Percentiles rank a stretch among this genome's conserved stretches.
These are phyloP conservation scores for Gymnothorax javanicus DNA, from an alignment of 2,797 vertebrate genomes.

Conservation along the genomic window DNA sequence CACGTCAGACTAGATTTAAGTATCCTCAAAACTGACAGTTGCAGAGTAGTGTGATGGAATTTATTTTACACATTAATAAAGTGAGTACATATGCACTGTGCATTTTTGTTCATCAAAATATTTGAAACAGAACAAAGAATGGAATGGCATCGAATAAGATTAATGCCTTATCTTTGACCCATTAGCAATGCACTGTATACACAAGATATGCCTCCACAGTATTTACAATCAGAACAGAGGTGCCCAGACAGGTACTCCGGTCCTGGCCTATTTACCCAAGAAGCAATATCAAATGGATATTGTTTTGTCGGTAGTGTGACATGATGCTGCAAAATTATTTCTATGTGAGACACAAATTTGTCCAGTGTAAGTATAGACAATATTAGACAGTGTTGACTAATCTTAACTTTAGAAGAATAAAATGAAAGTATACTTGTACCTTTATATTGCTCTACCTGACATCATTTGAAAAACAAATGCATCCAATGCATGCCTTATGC, in stretches of 20 bases:
- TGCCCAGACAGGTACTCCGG: background rate
- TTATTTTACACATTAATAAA: background rate
- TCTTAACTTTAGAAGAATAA: background rate
- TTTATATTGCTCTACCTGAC: no score
- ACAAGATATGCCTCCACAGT: background rate
- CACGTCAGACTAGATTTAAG: background rate
- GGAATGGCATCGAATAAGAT: background rate
- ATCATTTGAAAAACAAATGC: no score
- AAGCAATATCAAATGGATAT: background rate
- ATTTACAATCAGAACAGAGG: background rate
- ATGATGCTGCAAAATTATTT: background rate
- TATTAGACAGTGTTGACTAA: background rate
- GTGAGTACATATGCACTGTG: background rate
- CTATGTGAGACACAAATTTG: background rate
- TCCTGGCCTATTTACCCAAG: background rate
- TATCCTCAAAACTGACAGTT: background rate
- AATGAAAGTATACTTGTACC: no score
- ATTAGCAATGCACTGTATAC: background rate
- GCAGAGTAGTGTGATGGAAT: background rate
- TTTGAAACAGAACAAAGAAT: background rate
- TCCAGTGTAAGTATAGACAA: background rate
- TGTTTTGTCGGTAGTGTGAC: background rate
- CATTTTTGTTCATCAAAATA: background rate
- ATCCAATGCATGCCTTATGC: no score
- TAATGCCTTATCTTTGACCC: background rate